A percentile compares a stretch with the other conserved stretches of the same genome.
Evolutionary conservation across 2,888 invertebrate genomes (phyloP).

Genomic region (Eupithecia pulchellata): DNA sequence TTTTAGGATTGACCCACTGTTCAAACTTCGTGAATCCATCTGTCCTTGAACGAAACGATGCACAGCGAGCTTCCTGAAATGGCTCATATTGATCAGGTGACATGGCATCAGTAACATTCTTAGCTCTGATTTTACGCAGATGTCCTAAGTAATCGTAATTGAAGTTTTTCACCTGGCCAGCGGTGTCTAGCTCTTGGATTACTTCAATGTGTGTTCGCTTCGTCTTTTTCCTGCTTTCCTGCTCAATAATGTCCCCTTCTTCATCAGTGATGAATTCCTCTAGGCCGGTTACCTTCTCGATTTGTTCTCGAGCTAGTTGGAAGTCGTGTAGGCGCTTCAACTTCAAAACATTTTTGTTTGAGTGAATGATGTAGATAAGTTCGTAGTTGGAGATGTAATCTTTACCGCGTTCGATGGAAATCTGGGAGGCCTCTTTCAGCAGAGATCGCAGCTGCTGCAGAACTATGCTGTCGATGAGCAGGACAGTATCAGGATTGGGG

Average conservation of each 20-base stretch:
- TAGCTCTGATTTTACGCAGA: constrained; percentile 85
- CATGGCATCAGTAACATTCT: constrained; percentile 83
- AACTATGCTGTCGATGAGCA: constrained; percentile 93
- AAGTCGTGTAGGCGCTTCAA: constrained; percentile 91
- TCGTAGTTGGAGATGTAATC: constrained; percentile 86
- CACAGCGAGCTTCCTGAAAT: constrained; percentile 91
- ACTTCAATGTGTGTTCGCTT: constrained; percentile 75
- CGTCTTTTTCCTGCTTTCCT: constrained; percentile 60
- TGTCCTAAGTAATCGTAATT: constrained; percentile 85
- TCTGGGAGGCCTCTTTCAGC: constrained; percentile 90
- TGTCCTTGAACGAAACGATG: constrained; percentile 86
- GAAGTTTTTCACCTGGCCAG: constrained; percentile 82
- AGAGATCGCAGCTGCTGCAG: constrained; percentile 92
- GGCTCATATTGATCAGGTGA: constrained; percentile 88
- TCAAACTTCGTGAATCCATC: constrained; percentile 85
- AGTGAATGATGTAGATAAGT: constrained; percentile 92
- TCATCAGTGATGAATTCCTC: constrained; percentile 34
- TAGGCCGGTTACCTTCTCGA: constrained; percentile 42
- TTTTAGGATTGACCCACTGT: constrained; percentile 86
- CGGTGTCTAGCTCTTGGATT: constrained; percentile 84
- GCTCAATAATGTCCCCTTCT: constrained; percentile 83
- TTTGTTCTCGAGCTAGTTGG: constrained; percentile 85
- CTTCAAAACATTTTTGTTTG: constrained; percentile 88
- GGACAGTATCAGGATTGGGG: constrained; percentile 92
- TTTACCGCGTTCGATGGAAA: constrained; percentile 87